Evolutionary conservation across 2,797 vertebrate genomes (phyloP).

Genomic region (Trematomus bernacchii): DNA sequence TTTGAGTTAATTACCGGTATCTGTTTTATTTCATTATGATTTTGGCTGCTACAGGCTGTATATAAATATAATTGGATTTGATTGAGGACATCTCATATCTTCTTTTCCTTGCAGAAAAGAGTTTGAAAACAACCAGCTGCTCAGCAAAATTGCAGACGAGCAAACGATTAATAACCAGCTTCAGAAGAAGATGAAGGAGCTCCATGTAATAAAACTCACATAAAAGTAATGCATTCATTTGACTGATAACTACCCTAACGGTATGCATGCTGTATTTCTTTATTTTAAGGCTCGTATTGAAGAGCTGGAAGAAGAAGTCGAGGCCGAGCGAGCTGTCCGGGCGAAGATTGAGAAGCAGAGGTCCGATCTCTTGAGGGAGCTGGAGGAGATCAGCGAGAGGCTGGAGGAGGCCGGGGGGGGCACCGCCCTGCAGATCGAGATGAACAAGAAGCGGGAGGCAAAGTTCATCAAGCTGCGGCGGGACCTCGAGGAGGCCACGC

Average conservation of each 20-base stretch:
- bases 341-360: conserved; percentile 89
- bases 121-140: conserved; percentile 88
- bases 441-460: conserved; percentile 89
- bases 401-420: conserved; percentile 90
- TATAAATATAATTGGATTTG: too few species aligned
- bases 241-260: rapidly evolving
- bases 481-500: conserved; percentile 88
- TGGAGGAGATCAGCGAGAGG: conserved; percentile 90
- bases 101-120: conserved; percentile 83
- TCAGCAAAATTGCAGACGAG: conserved; percentile 87
- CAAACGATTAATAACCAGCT: conserved; percentile 77
- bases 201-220: conserved; percentile 76
- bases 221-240: not conserved
- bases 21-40: too few species aligned
- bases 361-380: conserved; percentile 84
- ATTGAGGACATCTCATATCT: not conserved
- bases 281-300: conserved; percentile 86
- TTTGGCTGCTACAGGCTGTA: too few species aligned
- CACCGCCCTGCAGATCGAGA: conserved; percentile 81
- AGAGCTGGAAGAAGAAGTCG: conserved; percentile 90
- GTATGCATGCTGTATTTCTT: rapidly evolving
- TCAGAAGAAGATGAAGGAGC: conserved; percentile 84
- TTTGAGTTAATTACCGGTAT: too few species aligned
- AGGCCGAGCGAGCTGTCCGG: conserved; percentile 81
- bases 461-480: conserved; percentile 88